Percentiles rank a stretch among this genome's conserved stretches.
These are phyloP conservation scores for Sesia bembeciformis DNA, from an alignment of 2,888 invertebrate genomes.

Conservation along the genomic window DNA sequence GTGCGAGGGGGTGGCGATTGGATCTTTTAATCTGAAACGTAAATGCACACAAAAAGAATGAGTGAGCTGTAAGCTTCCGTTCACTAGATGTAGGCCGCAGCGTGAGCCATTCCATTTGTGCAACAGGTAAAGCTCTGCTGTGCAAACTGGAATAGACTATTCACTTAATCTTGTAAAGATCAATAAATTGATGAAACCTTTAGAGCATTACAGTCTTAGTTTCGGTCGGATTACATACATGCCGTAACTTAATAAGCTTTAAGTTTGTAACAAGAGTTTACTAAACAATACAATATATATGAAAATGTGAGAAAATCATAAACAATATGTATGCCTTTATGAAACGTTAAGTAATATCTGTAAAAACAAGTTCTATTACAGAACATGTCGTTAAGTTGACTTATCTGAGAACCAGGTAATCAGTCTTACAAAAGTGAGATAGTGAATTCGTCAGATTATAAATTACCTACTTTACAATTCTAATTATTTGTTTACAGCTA, in stretches of 20 bases:
- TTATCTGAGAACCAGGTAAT: background rate
- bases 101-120: slow-evolving; percentile 19
- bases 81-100: slow-evolving; percentile 37
- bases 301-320: background rate
- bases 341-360: background rate
- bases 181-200: too few relatives aligned
- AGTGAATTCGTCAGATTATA: slow-evolving; percentile 26
- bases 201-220: too few relatives aligned
- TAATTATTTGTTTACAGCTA: slow-evolving; percentile 45
- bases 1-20: slow-evolving; percentile 55
- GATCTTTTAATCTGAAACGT: slow-evolving; percentile 73
- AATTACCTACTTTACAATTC: slow-evolving; percentile 52
- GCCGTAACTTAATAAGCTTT: background rate
- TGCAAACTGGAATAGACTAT: too few relatives aligned
- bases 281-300: background rate
- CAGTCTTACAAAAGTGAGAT: background rate
- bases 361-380: background rate
- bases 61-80: slow-evolving; percentile 47
- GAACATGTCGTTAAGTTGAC: background rate
- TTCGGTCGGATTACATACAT: too few relatives aligned
- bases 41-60: slow-evolving; percentile 70
- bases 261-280: background rate
- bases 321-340: background rate
- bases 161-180: too few relatives aligned
- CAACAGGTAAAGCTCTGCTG: slow-evolving; percentile 49